Base-by-base conservation (phyloP, 1,140 invertebrate genomes). In the Mizuhopecten yessoensis region DNA sequence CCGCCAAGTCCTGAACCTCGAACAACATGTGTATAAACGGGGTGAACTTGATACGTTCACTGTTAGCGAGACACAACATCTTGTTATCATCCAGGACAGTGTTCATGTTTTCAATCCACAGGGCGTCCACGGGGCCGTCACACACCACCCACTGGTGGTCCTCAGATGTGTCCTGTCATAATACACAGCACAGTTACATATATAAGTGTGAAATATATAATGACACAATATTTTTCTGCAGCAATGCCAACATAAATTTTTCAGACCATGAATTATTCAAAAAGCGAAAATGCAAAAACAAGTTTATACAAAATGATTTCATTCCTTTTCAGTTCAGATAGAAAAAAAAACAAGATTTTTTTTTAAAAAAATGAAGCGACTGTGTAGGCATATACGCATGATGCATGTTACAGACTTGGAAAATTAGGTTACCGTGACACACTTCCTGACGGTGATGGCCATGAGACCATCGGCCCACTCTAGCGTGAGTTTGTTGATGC, bases 31-130 rank as follows among this genome's bases (percentile, higher is more conserved):
- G 96, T 17, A 97, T 97, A 90, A 94, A 96, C 3, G 96, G 96
- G 0, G 96, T 97, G 88, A 97, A 96, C 91, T 97, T 97, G 91
- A 97, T 97, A 29, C 96, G 92, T 91, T 97, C 96, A 90, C 96
- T 96, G 94, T 97, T 97, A 49, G 96, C 96, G 86, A 97, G 92
- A 93, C 96, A 97, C 91, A 97, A 93, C 98, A 93, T 97, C 97
- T 95, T 97, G 97, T 97, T 97, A 93, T 97, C 96, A 90, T 97
- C 96, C 34, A 97, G 94, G 33, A 97, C 96, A 0, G 96, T 97
- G 94, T 97, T 97, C 96, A 97, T 97, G 94, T 97, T 97, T 91
- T 97, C 96, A 93, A 97, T 97, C 96, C 96, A 97, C 20, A 97
- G 90, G 0, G 96, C 96, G 93, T 97, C 96, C 11, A 97, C 96